A percentile compares a stretch with the other conserved stretches of the same genome.
Conservation (phyloP, 2,797 vertebrate genomes). For the Lepilemur ruficaudatus region DNA sequence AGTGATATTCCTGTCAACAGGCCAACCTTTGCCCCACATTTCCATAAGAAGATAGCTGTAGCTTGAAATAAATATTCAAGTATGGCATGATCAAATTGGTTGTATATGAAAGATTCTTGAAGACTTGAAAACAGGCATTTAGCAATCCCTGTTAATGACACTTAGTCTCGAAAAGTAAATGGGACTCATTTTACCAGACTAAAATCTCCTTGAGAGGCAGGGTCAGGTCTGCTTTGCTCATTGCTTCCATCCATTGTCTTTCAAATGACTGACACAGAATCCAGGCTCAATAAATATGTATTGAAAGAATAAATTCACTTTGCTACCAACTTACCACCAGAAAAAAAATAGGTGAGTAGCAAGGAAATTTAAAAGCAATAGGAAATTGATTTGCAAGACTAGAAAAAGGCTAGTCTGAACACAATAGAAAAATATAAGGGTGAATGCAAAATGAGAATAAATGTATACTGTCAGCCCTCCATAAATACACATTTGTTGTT, state of each 20-base stretch:
- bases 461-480: neutral
- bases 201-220: neutral
- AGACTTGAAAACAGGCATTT: neutral
- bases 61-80: constrained; percentile 11
- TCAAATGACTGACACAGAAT: constrained; percentile 7
- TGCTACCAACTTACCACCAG: constrained; percentile 29
- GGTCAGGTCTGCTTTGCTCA: neutral
- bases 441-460: constrained; percentile 53
- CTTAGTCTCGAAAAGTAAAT: neutral
- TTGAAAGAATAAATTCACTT: constrained; percentile 52
- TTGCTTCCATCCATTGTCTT: constrained; percentile 8
- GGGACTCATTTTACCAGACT: neutral
- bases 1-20: neutral
- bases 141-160: neutral
- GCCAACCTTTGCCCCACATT: neutral
- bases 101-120: neutral
- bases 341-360: constrained; percentile 12
- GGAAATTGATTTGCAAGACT: constrained; percentile 50
- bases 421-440: constrained; percentile 22
- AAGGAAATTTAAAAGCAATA: constrained; percentile 49
- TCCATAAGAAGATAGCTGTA: neutral
- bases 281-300: constrained; percentile 53
- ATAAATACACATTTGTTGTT: constrained; percentile 46
- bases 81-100: neutral
- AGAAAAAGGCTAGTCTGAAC: constrained; percentile 31